Percentiles rank a stretch among this genome's conserved stretches.
These are phyloP conservation scores for Tanytarsus gracilentus DNA, from an alignment of 2,888 invertebrate species.

Conservation along the genomic window DNA sequence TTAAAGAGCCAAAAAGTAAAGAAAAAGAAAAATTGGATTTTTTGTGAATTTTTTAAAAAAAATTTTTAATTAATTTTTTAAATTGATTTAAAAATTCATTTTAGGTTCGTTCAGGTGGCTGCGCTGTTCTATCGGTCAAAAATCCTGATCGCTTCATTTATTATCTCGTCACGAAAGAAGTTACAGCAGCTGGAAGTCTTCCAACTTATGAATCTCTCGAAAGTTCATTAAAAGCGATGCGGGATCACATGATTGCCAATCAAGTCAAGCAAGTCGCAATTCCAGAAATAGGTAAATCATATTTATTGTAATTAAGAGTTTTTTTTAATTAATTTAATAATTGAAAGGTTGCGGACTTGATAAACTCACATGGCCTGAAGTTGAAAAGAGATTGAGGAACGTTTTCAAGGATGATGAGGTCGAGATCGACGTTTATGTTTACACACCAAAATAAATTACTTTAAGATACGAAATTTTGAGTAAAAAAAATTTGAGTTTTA, in stretches of 20 bases:
- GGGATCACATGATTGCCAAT: constrained; percentile 39
- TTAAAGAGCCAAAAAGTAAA: constrained; percentile 35
- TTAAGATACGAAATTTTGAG: neutral
- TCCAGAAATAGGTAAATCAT: constrained; percentile 50
- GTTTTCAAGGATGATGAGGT: constrained; percentile 46
- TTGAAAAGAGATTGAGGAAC: constrained; percentile 45
- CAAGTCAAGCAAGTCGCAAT: constrained; percentile 49
- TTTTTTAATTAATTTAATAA: constrained; percentile 55
- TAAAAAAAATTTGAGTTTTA: neutral
- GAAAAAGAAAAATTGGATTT: neutral
- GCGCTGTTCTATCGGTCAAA: constrained; percentile 44
- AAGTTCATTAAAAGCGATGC: constrained; percentile 35
- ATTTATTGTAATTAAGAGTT: constrained; percentile 44
- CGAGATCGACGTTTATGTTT: constrained; percentile 48
- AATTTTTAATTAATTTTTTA: constrained; percentile 6
- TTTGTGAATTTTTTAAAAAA: constrained; percentile 11
- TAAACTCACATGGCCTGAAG: constrained; percentile 52
- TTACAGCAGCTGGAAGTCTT: constrained; percentile 38
- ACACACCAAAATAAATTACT: constrained; percentile 40
- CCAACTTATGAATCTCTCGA: constrained; percentile 34
- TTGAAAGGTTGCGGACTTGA: constrained; percentile 62
- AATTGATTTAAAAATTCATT: constrained; percentile 32
- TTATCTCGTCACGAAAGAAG: constrained; percentile 52
- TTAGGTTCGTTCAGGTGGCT: constrained; percentile 36
- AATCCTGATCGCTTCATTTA: constrained; percentile 45